Evolutionary conservation across 2,888 invertebrate genomes (phyloP).

Genomic region (Galeopsomyia nigrocyanea): DNA sequence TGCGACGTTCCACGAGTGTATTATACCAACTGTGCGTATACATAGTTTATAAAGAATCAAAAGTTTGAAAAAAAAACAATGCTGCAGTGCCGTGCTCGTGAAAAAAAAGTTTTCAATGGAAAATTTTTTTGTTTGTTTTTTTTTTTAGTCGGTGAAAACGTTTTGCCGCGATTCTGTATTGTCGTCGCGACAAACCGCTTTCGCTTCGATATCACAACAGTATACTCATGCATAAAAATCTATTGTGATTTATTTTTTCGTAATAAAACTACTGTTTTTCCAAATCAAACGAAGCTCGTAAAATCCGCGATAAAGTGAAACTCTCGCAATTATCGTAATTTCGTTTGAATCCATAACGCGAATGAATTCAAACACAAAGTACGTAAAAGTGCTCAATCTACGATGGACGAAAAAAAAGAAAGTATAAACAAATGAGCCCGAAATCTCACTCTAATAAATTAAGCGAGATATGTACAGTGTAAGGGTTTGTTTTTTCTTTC

Average conservation of each 20-base stretch:
- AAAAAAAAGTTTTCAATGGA: conserved; percentile 14
- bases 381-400: no score
- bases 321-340: no score
- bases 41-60: no score
- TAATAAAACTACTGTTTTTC: background rate
- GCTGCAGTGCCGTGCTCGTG: no score
- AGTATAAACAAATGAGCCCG: conserved; percentile 1
- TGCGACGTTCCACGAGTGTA: no score
- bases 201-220: no score
- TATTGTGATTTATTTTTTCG: no score
- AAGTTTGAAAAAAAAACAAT: no score
- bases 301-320: background rate
- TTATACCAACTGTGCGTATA: no score
- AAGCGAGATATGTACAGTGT: background rate
- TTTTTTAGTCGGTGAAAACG: background rate
- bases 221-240: no score
- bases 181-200: conserved; percentile 21
- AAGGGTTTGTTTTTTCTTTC: no score
- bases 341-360: conserved; percentile 9
- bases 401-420: background rate
- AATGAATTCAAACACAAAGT: background rate
- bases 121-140: background rate
- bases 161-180: conserved; percentile 24
- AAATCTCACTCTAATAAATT: conserved; percentile 5
- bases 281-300: background rate